Conservation (phyloP, 2,888 invertebrate genomes). For the Papilio protenor region DNA sequence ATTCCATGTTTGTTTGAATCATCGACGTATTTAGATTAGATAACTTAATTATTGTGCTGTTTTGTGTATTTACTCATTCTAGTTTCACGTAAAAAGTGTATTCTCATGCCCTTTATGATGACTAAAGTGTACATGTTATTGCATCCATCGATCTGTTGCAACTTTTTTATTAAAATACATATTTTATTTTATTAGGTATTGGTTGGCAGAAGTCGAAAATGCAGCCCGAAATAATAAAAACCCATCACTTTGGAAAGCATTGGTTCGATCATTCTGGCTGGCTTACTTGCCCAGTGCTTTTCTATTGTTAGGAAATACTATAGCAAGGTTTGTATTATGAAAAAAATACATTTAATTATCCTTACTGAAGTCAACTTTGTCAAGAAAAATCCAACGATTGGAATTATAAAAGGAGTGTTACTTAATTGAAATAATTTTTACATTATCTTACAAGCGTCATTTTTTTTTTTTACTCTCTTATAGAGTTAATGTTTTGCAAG, state of each 20-base stretch:
- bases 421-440: too few relatives aligned
- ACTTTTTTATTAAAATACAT: neutral
- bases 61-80: neutral
- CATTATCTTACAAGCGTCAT: too few relatives aligned
- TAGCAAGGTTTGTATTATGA: constrained; percentile 72
- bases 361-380: too few relatives aligned
- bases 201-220: constrained; percentile 83
- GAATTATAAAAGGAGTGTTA: too few relatives aligned
- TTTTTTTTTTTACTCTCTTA: too few relatives aligned
- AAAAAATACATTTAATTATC: neutral
- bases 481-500: too few relatives aligned
- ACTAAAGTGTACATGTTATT: neutral
- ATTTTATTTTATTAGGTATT: constrained; percentile 67
- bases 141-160: neutral
- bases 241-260: constrained; percentile 84
- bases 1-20: neutral
- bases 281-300: constrained; percentile 84
- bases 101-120: neutral
- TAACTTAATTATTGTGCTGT: neutral
- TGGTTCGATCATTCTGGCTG: constrained; percentile 84
- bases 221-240: constrained; percentile 69
- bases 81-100: neutral
- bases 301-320: constrained; percentile 79
- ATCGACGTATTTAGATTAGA: neutral
- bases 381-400: too few relatives aligned